These are phyloP conservation scores for Bombus affinis DNA, from an alignment of 1,140 invertebrate species.

Conservation along the genomic window DNA sequence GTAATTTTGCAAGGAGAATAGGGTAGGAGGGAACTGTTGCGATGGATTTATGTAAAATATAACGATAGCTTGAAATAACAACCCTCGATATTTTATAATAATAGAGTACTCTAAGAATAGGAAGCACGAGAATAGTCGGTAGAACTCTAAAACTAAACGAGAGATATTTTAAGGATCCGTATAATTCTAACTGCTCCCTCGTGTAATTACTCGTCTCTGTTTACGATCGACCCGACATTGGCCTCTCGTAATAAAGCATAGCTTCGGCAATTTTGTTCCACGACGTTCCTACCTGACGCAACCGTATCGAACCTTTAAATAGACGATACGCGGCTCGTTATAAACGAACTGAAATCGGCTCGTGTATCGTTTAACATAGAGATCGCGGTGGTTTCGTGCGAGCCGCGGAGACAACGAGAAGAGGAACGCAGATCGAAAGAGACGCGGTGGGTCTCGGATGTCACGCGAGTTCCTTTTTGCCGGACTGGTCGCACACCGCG, in stretches of 20 bases:
- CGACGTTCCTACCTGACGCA: neutral
- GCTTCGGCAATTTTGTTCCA: neutral
- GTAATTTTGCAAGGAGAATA: neutral
- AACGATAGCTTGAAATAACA: neutral
- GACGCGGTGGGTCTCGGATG: slow-evolving; percentile 59
- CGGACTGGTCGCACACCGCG: slow-evolving; percentile 28
- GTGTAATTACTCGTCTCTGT: slow-evolving; percentile 9
- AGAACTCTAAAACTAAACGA: neutral
- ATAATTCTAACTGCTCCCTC: neutral
- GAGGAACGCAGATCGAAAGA: neutral
- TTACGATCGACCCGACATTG: slow-evolving; percentile 5
- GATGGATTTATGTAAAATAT: neutral
- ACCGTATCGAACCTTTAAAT: neutral
- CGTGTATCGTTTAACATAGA: neutral
- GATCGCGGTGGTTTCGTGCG: neutral
- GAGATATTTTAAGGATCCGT: neutral
- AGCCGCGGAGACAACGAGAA: neutral
- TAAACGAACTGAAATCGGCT: neutral
- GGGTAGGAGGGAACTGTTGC: no score
- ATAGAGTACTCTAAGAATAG: neutral
- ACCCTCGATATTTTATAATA: neutral
- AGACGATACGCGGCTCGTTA: neutral
- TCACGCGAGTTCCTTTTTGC: slow-evolving; percentile 62
- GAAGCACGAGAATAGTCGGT: no score
- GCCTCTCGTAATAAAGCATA: neutral